These are phyloP conservation scores for Apodemus speciosus DNA, from an alignment of 2,113 vertebrate species.

Conservation along the genomic window DNA sequence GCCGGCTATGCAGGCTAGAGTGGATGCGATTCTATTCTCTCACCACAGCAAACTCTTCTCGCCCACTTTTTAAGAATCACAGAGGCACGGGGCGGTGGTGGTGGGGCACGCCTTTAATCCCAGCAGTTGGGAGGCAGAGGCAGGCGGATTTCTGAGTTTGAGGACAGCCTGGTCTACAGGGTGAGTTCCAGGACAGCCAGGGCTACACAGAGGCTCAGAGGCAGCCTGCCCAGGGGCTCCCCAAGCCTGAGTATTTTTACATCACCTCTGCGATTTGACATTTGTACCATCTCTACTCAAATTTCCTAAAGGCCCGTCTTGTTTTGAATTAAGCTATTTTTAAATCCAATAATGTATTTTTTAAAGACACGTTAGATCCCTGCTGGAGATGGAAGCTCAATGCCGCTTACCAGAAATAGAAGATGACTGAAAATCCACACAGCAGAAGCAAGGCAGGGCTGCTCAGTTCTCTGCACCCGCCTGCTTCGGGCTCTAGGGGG, in stretches of 20 bases:
- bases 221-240: not conserved
- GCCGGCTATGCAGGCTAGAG: not conserved
- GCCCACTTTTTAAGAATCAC: not conserved
- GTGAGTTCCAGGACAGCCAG: too few species aligned
- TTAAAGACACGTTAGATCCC: slow-evolving; percentile 15
- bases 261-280: not conserved
- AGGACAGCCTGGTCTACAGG: too few species aligned
- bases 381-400: slow-evolving; percentile 25
- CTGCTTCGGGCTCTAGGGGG: not conserved
- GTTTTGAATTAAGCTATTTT: slow-evolving; percentile 51
- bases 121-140: too few species aligned
- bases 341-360: slow-evolving; percentile 51
- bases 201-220: not conserved
- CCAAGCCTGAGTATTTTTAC: not conserved
- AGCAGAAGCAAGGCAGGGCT: not conserved
- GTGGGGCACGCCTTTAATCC: too few species aligned
- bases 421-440: slow-evolving; percentile 35
- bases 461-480: not conserved
- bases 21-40: not conserved
- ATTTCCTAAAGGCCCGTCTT: not conserved
- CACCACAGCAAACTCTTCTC: not conserved
- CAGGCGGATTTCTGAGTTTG: too few species aligned
- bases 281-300: not conserved
- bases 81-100: too few species aligned
- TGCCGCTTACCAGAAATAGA: slow-evolving; percentile 59